Evolutionary conservation across 2,888 invertebrate species (phyloP).

Genomic region (Dynastes maya): DNA sequence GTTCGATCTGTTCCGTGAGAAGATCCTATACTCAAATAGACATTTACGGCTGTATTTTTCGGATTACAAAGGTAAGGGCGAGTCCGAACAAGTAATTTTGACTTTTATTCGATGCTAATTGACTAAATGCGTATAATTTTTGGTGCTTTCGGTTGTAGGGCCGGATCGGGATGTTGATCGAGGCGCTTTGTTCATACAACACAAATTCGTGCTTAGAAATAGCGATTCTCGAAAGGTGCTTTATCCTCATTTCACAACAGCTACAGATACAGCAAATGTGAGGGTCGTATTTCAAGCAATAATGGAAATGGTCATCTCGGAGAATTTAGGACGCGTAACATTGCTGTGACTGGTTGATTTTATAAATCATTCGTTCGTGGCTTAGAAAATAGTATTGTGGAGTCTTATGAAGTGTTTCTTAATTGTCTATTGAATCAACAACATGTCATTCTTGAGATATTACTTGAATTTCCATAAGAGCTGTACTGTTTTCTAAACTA

Average conservation of each 20-base stretch:
- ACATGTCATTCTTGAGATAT: too few relatives aligned
- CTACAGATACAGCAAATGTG: constrained; percentile 79
- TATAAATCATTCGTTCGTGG: not conserved
- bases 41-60: constrained; percentile 76
- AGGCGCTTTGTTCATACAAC: constrained; percentile 77
- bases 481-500: too few relatives aligned
- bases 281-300: constrained; percentile 79
- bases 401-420: not conserved
- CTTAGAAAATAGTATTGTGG: not conserved
- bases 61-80: constrained; percentile 72
- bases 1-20: constrained; percentile 78
- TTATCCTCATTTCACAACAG: constrained; percentile 79
- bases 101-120: not conserved
- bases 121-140: not conserved
- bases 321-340: constrained; percentile 75
- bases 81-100: too few relatives aligned
- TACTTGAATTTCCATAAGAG: too few relatives aligned
- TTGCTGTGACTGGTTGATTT: constrained; percentile 65
- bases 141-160: constrained; percentile 66
- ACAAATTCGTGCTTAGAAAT: constrained; percentile 75
- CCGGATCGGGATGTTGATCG: constrained; percentile 77
- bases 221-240: constrained; percentile 74
- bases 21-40: constrained; percentile 76
- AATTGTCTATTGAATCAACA: too few relatives aligned
- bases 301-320: constrained; percentile 78